Evolutionary conservation across 2,888 invertebrate genomes (phyloP), one percentile per base, ranked within the genome.

Genomic region (Mesoligia furuncula): DNA sequence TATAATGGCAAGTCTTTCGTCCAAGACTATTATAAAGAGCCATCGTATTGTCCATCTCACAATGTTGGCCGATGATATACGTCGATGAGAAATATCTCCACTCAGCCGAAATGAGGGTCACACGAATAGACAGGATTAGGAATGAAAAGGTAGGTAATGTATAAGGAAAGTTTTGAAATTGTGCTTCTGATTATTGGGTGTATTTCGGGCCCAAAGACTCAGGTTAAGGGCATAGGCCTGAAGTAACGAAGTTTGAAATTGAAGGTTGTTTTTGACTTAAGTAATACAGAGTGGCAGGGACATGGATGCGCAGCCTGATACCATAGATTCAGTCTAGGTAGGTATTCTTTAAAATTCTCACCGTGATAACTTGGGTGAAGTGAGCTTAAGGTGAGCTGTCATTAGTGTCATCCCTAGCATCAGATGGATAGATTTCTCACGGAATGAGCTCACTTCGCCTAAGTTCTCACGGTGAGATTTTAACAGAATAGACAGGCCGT

Each of bases 41-140:
- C 85, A 85, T 87, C 81, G 84, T 80, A 89, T 89, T 89, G 88
- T 89, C 82, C 88, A 79, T 83, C 82, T 86, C 84, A 88, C 89
- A 90, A 90, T 87, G 86, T 86, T 89, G 75, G 83, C 73, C 87
- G 87, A 87, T 89, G 88, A 90, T 90, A 88, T 90, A 89, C 87
- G 87, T 87, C 89, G 85, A 90, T 91, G 91, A 93, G 92, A 93
- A 92, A 93, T 92, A 90, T 90, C 88, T 90, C 88, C 90, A 88
- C 92, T 93, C 91, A 89, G 87, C 87, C 84, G 87, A 91, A 92
- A 91, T 90, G 92, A 92, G 92, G 92, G 92, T 91, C 90, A 90
- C 90, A 87, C 89, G 90, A 91, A 90, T 89, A 88, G 90, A 90
- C 88, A 90, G 90, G 90, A 91, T 91, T 91, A 91, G 85, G 88